A percentile compares a stretch with the other conserved stretches of the same genome.
Conservation (phyloP, 2,797 vertebrate species). For the Pseudochirops corinnae region DNA sequence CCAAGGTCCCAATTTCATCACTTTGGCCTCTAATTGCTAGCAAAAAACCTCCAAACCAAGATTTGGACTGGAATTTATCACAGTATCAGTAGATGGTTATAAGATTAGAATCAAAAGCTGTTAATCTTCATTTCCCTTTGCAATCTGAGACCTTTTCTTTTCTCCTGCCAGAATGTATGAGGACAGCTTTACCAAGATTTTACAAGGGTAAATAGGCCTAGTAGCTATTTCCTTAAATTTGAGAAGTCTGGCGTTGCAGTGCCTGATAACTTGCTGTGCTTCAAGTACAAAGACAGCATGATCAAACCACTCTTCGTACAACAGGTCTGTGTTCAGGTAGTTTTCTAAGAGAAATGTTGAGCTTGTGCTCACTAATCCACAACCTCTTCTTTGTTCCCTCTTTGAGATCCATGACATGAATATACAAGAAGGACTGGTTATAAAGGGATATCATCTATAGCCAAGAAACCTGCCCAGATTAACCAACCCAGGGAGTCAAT, state of each 20-base stretch:
- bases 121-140: background rate
- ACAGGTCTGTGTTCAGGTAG: background rate
- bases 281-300: background rate
- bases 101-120: conserved; percentile 27
- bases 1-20: conserved; percentile 31
- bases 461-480: background rate
- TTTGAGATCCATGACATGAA: background rate
- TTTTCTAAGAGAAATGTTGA: background rate
- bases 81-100: conserved; percentile 46
- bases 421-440: background rate
- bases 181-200: background rate
- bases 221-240: background rate
- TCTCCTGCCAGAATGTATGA: background rate
- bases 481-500: background rate
- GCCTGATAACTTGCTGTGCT: conserved; percentile 7
- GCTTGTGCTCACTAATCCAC: background rate
- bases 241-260: background rate
- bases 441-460: background rate
- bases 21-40: background rate
- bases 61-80: conserved; percentile 35
- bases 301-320: background rate
- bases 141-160: background rate
- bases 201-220: background rate
- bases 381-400: background rate
- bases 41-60: conserved; percentile 29